Evolutionary conservation across 1,140 invertebrate species (phyloP), one percentile per base, ranked within the genome.

Genomic region (Chlorops oryzae): DNA sequence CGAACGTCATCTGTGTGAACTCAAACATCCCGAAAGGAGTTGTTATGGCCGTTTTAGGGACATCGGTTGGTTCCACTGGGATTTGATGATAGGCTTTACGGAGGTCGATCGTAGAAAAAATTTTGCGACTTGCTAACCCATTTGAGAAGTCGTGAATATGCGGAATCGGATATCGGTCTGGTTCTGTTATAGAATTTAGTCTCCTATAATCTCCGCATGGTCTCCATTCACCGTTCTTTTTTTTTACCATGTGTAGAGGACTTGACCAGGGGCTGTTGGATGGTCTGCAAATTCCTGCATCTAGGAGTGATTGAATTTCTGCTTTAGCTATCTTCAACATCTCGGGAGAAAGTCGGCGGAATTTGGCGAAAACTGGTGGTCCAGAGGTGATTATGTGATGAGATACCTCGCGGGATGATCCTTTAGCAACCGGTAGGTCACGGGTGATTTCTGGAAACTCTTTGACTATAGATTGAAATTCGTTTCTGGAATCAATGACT

Each of bases 81-180:
- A 75, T 70, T 51, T 74, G 78, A 57, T 74, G 71, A 52, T 75
- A 81, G 0, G 78, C 79, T 18, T 60, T 6, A 2, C 18, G 13
- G 9, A 47, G 20, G 10, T 47, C 45, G 13, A 47, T 38, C 5
- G 45, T 47, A n/a, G 18, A n/a, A n/a, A n/a, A n/a, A n/a, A n/a
- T n/a, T n/a, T n/a, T n/a, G n/a, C n/a, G n/a, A 37, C 25, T 17
- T 13, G 12, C 15, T 7, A 45, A 27, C 17, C 17, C 17, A 28
- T 45, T 23, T 3, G n/a, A 21, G 17, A 45, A 45, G 25, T 45
- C 43, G 9, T 45, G 43, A 15, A 45, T 45, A 27, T 38, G 35
- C 5, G 46, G 46, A 24, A 47, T 17, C 1, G 34, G 22, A 17
- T 47, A 47, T 7, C 46, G 21, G 27, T 39, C 46, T n/a, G 35